Conservation (phyloP, 2,113 vertebrate species). For the Machaerirhynchus nigripectus region DNA sequence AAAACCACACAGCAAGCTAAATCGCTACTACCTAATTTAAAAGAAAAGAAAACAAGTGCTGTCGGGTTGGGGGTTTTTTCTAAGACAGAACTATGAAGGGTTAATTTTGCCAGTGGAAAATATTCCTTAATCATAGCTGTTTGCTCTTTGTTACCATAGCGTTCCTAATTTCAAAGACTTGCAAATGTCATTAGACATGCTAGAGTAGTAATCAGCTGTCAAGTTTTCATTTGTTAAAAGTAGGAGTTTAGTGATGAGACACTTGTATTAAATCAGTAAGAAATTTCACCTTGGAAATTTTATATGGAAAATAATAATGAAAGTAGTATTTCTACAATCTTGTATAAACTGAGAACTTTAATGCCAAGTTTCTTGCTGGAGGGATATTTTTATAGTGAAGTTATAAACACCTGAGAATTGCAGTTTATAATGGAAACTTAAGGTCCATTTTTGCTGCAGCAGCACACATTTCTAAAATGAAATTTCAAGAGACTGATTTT, state of each 20-base stretch:
- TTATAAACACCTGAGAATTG: background rate
- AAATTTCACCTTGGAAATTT: background rate
- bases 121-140: background rate
- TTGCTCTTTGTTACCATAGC: background rate
- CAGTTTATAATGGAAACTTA: background rate
- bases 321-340: background rate
- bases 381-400: background rate
- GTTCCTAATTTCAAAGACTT: background rate
- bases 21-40: background rate
- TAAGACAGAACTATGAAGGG: background rate
- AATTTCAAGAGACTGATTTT: background rate
- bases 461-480: background rate
- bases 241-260: background rate
- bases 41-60: background rate
- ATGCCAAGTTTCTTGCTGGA: background rate
- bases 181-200: background rate
- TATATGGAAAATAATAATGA: background rate
- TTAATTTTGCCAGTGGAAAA: background rate
- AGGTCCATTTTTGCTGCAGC: background rate
- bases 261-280: background rate
- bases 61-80: rapidly evolving
- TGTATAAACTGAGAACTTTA: background rate
- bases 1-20: background rate
- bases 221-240: background rate
- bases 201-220: background rate